Evolutionary conservation across 2,888 invertebrate genomes (phyloP).

Genomic region (Strigamia crassipes): DNA sequence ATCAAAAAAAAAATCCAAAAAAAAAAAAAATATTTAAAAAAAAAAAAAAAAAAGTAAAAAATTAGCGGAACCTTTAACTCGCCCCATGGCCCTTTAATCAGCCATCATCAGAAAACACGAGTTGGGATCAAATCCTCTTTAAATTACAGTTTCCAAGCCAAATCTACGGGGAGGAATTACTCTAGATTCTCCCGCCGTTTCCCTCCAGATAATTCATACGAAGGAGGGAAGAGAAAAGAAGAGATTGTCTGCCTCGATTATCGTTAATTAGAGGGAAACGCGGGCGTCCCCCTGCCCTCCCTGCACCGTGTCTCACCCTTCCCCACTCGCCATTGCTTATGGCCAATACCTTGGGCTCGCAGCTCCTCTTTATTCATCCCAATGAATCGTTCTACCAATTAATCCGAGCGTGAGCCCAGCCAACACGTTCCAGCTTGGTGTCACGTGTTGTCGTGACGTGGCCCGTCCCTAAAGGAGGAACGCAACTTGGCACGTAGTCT

Average conservation of each 20-base stretch:
- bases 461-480: neutral
- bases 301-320: neutral
- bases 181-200: slow-evolving; percentile 38
- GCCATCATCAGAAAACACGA: slow-evolving; percentile 3
- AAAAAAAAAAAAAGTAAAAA: neutral
- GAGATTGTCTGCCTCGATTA: slow-evolving; percentile 42
- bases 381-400: neutral
- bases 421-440: neutral
- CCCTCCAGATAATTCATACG: slow-evolving; percentile 28
- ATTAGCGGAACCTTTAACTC: neutral
- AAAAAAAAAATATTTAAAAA: no score
- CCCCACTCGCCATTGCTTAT: neutral
- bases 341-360: neutral
- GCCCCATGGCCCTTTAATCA: neutral
- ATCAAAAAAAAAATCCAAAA: neutral
- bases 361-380: neutral
- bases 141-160: slow-evolving; percentile 1
- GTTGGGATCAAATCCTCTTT: slow-evolving; percentile 3
- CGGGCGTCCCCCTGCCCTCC: slow-evolving; percentile 18
- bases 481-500: slow-evolving; percentile 27
- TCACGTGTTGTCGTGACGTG: slow-evolving; percentile 38
- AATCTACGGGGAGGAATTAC: slow-evolving; percentile 40
- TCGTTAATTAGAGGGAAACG: slow-evolving; percentile 40
- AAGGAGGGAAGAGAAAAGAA: slow-evolving; percentile 18
- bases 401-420: neutral